Percentiles rank a stretch among this genome's conserved stretches.
phyloP scores from a whole-genome alignment of 2,113 vertebrate genomes.

The Cheilinus undulatus region DNA sequence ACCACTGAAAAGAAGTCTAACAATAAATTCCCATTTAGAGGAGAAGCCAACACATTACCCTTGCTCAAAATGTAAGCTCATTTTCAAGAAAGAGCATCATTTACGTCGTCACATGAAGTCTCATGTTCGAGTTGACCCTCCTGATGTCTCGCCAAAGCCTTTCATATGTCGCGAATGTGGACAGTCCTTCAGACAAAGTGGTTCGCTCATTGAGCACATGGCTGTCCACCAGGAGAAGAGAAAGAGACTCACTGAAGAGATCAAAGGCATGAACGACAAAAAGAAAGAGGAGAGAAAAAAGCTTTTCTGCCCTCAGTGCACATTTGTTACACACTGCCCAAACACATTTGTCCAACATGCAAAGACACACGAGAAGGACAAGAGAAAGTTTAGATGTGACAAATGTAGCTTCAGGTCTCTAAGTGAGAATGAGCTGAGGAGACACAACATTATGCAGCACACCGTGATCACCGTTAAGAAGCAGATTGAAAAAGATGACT shows the following conservation, averaged over 20 bases:
- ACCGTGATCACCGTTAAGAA: slow-evolving; percentile 77
- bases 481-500: slow-evolving; percentile 35
- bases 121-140: slow-evolving; percentile 89
- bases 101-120: slow-evolving; percentile 94
- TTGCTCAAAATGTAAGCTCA: slow-evolving; percentile 93
- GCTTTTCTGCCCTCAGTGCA: slow-evolving; percentile 93
- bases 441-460: slow-evolving; percentile 89
- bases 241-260: slow-evolving; percentile 88
- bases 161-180: slow-evolving; percentile 93
- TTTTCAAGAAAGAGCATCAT: slow-evolving; percentile 93
- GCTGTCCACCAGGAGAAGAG: slow-evolving; percentile 90
- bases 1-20: slow-evolving; percentile 83
- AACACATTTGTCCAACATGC: slow-evolving; percentile 95
- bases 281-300: slow-evolving; percentile 89
- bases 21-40: slow-evolving; percentile 88
- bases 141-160: slow-evolving; percentile 89
- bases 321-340: slow-evolving; percentile 93
- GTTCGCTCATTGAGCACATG: slow-evolving; percentile 92
- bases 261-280: slow-evolving; percentile 87
- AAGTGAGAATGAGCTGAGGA: slow-evolving; percentile 89
- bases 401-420: slow-evolving; percentile 93
- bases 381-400: slow-evolving; percentile 91
- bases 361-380: slow-evolving; percentile 94
- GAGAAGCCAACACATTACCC: slow-evolving; percentile 88
- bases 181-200: slow-evolving; percentile 90